A percentile compares a stretch with the other conserved stretches of the same genome.
Conservation (phyloP, 2,888 invertebrate genomes). For the Pristionchus fissidentatus region DNA sequence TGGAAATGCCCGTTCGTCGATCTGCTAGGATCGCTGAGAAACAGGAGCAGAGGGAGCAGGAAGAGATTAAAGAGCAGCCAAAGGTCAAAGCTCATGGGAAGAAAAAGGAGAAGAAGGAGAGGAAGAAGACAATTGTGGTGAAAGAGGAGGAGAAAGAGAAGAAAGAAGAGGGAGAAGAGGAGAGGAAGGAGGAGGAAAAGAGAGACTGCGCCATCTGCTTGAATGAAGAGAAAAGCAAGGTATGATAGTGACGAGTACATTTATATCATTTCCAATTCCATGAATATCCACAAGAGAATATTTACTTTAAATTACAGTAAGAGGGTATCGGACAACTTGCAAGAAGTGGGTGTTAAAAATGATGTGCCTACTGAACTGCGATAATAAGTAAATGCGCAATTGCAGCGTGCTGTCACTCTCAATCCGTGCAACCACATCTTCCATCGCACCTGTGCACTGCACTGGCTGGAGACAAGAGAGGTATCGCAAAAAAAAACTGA, state of each 20-base stretch:
- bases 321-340: neutral
- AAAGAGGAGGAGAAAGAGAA: neutral
- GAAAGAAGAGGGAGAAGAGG: neutral
- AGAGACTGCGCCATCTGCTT: neutral
- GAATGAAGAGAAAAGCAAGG: neutral
- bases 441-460: neutral
- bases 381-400: neutral
- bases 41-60: neutral
- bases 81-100: neutral
- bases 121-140: no score
- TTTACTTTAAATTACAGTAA: neutral
- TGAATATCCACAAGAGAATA: no score
- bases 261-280: no score
- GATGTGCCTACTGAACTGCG: neutral
- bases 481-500: no score
- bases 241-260: neutral
- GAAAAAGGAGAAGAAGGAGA: neutral
- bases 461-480: neutral
- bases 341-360: neutral
- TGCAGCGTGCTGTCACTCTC: neutral
- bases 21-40: neutral
- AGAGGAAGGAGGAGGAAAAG: neutral
- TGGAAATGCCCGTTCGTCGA: conserved; percentile 4
- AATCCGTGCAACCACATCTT: neutral
- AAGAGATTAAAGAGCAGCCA: neutral